These are phyloP conservation scores for Epinephelus fuscoguttatus DNA, from an alignment of 2,113 vertebrate species.

Conservation along the genomic window DNA sequence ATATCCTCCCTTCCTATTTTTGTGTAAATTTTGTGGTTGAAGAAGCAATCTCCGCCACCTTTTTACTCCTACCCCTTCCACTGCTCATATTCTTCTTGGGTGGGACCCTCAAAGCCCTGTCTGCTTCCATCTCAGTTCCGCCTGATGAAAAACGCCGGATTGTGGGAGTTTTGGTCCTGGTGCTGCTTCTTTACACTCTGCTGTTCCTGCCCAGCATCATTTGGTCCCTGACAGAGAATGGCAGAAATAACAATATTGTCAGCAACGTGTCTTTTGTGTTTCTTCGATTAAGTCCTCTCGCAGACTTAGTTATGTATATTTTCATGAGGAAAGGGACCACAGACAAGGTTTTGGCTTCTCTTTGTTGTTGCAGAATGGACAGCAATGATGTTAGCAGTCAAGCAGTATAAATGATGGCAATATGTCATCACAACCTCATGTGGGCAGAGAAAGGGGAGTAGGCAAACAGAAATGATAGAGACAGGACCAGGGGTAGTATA, in stretches of 20 bases:
- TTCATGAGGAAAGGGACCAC: conserved; percentile 3
- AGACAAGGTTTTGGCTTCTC: background rate
- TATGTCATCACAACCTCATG: too few relatives aligned
- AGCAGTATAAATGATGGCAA: background rate
- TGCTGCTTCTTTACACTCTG: conserved; percentile 9
- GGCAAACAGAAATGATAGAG: background rate
- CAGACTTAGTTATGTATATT: background rate
- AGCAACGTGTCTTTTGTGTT: background rate
- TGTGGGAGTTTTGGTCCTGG: too few relatives aligned
- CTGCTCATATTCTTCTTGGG: too few relatives aligned
- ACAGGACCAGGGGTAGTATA: background rate
- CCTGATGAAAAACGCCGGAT: too few relatives aligned
- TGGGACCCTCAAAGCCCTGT: too few relatives aligned
- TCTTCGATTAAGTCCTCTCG: background rate
- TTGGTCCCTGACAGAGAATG: background rate
- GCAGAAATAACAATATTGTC: background rate
- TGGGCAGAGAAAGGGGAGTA: background rate
- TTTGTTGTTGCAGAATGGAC: conserved; percentile 3
- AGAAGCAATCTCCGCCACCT: rapidly evolving
- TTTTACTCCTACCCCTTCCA: conserved; percentile 8
- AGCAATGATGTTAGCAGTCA: background rate
- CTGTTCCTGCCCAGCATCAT: background rate
- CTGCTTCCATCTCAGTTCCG: too few relatives aligned
- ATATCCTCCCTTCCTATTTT: rapidly evolving
- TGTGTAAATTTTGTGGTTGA: rapidly evolving